Percentiles rank a stretch among this genome's conserved stretches.
These are phyloP conservation scores for Rousettus leschenaultii DNA, from an alignment of 2,113 vertebrate genomes.

Conservation along the genomic window DNA sequence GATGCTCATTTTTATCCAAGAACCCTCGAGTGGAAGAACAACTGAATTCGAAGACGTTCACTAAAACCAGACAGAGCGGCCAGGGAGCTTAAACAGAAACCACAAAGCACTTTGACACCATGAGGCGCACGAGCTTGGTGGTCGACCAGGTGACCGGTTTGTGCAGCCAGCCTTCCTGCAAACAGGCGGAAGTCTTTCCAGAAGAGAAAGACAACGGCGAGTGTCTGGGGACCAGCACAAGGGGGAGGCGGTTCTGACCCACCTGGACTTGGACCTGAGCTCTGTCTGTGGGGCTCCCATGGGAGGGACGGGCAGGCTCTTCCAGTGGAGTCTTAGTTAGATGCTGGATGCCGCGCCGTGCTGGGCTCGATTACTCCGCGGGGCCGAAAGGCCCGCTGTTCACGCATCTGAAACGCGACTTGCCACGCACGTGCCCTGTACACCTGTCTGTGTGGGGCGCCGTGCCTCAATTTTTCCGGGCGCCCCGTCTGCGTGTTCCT, in stretches of 20 bases:
- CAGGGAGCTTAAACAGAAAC: constrained; percentile 30
- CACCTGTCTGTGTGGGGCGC: not conserved
- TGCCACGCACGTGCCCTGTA: not conserved
- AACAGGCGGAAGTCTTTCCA: not conserved
- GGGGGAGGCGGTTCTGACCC: not conserved
- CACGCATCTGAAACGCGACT: constrained; percentile 53
- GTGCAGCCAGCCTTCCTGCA: not conserved
- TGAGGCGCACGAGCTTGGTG: not conserved
- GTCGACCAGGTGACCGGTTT: not conserved
- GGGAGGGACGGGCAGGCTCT: not conserved
- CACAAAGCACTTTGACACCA: constrained; percentile 6
- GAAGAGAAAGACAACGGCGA: not conserved
- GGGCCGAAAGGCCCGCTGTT: constrained; percentile 65
- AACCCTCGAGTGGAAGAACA: not conserved
- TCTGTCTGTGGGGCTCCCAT: constrained; percentile 7
- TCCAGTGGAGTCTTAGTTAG: constrained; percentile 27
- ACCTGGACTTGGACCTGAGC: not conserved
- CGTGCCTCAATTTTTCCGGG: not conserved
- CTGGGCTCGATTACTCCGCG: constrained; percentile 52
- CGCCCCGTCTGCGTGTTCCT: not conserved
- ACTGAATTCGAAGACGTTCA: constrained; percentile 24
- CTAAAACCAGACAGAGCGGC: constrained; percentile 21
- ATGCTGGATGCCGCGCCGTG: constrained; percentile 20
- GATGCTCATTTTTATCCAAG: not conserved
- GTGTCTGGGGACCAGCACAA: not conserved